phyloP scores from a whole-genome alignment of 1,140 invertebrate species.

The Zaprionus camerounensis region DNA sequence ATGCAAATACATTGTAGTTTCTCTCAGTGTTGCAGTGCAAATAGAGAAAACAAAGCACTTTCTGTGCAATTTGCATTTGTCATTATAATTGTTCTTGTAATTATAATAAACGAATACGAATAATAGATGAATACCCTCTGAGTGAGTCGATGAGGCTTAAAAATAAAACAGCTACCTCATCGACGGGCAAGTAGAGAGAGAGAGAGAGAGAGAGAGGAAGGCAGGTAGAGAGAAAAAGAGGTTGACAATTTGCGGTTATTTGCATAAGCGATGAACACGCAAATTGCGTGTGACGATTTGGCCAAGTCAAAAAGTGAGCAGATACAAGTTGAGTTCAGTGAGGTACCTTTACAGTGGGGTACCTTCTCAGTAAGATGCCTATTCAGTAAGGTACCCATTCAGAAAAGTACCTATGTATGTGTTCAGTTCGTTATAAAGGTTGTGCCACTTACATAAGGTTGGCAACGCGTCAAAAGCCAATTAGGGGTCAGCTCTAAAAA shows the following conservation, averaged over 20 bases:
- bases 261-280: constrained; percentile 40
- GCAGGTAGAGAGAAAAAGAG: background rate
- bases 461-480: constrained; percentile 56
- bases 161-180: constrained; percentile 42
- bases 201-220: background rate
- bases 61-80: constrained; percentile 28
- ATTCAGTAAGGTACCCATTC: background rate
- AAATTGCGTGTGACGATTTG: constrained; percentile 32
- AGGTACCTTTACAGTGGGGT: background rate
- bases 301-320: constrained; percentile 25
- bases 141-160: constrained; percentile 16
- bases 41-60: constrained; percentile 15
- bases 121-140: background rate
- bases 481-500: constrained; percentile 67
- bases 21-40: background rate
- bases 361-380: background rate
- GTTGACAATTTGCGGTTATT: constrained; percentile 18
- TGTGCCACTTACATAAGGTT: constrained; percentile 6
- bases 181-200: background rate
- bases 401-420: background rate
- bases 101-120: constrained; percentile 27
- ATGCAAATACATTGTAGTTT: too few relatives aligned
- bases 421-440: background rate
- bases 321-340: background rate
- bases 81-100: constrained; percentile 36